Conservation (phyloP, 2,113 vertebrate genomes). For the Peucedramus taeniatus region DNA sequence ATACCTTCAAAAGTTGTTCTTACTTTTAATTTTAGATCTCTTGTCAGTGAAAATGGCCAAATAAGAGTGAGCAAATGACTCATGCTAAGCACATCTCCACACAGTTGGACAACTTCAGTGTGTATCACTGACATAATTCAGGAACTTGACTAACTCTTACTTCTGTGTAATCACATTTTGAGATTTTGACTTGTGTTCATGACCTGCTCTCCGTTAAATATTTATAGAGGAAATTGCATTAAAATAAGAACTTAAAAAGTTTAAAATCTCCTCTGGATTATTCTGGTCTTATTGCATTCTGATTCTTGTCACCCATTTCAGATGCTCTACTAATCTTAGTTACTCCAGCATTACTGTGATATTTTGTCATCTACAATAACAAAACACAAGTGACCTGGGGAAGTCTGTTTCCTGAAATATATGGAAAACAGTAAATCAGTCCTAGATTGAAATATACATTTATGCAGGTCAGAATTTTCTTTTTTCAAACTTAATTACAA, state of each 20-base stretch:
- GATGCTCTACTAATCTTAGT: not conserved
- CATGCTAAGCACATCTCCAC: not conserved
- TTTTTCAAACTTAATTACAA: constrained; percentile 29
- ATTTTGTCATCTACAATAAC: not conserved
- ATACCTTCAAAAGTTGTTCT: not conserved
- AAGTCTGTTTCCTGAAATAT: not conserved
- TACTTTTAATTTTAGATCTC: not conserved
- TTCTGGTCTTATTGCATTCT: not conserved
- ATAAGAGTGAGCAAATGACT: not conserved
- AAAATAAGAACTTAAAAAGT: not conserved
- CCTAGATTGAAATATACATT: not conserved
- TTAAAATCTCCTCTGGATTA: not conserved
- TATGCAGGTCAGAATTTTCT: not conserved
- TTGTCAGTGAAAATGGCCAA: not conserved
- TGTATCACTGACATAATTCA: not conserved
- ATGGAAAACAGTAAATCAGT: not conserved
- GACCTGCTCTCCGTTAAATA: not conserved
- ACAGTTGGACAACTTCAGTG: not conserved
- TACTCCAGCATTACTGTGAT: not conserved
- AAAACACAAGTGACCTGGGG: not conserved
- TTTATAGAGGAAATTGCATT: not conserved
- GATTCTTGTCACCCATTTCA: not conserved
- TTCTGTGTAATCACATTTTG: not conserved
- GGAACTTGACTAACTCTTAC: not conserved
- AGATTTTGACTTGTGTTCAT: not conserved